Base-by-base conservation (phyloP, 2,113 vertebrate genomes). In the Pseudorectes ferrugineus region DNA sequence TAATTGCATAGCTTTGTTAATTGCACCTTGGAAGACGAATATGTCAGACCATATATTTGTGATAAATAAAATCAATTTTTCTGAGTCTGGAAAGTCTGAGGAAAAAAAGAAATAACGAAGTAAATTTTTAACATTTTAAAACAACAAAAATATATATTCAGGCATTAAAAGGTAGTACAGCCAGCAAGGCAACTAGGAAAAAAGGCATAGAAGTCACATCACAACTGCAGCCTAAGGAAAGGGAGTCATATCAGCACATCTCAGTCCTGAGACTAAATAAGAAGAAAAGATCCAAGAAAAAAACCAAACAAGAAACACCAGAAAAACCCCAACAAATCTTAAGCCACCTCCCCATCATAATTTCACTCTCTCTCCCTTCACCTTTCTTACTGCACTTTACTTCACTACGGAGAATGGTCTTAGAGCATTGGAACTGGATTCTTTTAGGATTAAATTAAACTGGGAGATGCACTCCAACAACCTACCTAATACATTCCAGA, bases 21-120 rank as follows among this genome's bases (percentile, higher is more conserved):
- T 90, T 48, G 96, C 92, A 26, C 98, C 98, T 24, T 89, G 97
- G n/a, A 97, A 98, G 58, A 97, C 93, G 40, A 99, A 98, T 49
- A 99, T 75, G 46, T 97, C 98, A 66, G 97, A 97, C 99, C 99
- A 99, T 25, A 99, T 97, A 62, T 98, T 98, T 85, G 98, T 97
- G 85, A 99, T 98, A 93, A 99, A 99, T 92, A 99, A 96, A 85
- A 99, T 96, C 92, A 99, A 68, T 68, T 99, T 99, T 22, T 98
- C 98, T 29, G 98, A 98, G 51, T 99, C 98, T 43, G 98, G 99
- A 62, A 99, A 99, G 97, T 98, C 99, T 99, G 62, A 54, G 86
- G 81, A 82, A 81, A 81, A 79, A 86, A 86, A 91, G 12, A 89
- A 65, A 94, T 43, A 93, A 73, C 3, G 24, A 93, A 45, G 9